Conservation (phyloP, 1,140 invertebrate genomes). For the Musca domestica region DNA sequence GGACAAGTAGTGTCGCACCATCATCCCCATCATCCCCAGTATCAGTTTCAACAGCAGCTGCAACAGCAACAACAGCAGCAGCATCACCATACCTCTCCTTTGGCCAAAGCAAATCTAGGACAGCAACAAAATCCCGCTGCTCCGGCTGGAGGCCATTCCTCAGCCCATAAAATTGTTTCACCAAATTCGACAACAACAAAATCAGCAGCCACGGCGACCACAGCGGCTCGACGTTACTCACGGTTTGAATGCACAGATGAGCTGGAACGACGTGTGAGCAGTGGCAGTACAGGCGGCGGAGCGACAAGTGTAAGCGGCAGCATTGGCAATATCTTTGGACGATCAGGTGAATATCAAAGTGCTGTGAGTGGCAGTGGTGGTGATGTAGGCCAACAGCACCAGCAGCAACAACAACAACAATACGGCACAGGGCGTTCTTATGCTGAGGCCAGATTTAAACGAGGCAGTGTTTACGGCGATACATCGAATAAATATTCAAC, state of each 20-base stretch:
- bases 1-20: not conserved
- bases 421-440: not conserved
- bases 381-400: not conserved
- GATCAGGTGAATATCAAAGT: not conserved
- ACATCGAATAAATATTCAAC: not conserved
- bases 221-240: slow-evolving; percentile 52
- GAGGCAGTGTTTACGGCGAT: slow-evolving; percentile 1
- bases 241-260: slow-evolving; percentile 52
- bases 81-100: not conserved
- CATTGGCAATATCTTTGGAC: slow-evolving; percentile 3
- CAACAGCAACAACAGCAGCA: slow-evolving; percentile 12
- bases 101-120: not conserved
- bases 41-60: slow-evolving; percentile 10
- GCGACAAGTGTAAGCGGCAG: slow-evolving; percentile 5
- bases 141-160: not conserved
- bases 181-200: not conserved
- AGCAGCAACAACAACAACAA: not conserved
- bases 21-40: slow-evolving; percentile 7
- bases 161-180: not conserved
- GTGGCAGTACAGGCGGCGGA: slow-evolving; percentile 36
- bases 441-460: not conserved
- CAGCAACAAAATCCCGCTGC: not conserved
- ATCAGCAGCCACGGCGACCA: slow-evolving; percentile 47
- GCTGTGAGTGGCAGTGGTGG: not conserved
- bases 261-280: slow-evolving; percentile 42